Percentiles rank a stretch among this genome's conserved stretches.
phyloP scores from a whole-genome alignment of 2,113 vertebrate species.

The Rallus limicola region DNA sequence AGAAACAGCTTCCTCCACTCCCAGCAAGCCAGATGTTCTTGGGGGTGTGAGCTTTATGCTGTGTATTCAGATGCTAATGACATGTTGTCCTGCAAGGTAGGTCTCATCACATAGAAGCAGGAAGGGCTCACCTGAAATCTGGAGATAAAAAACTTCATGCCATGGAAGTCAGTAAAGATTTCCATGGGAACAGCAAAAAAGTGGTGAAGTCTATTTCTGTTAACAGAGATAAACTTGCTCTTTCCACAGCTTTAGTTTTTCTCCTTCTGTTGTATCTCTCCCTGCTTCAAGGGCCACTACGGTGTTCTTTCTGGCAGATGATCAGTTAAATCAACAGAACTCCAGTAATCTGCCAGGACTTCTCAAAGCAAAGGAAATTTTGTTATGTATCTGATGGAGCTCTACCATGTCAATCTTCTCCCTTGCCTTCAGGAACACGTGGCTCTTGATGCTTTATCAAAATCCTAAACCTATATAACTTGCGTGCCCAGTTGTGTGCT shows the following conservation, averaged over 20 bases:
- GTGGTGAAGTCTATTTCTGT: background rate
- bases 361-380: background rate
- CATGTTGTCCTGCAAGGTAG: background rate
- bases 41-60: background rate
- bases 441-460: background rate
- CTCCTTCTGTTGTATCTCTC: background rate
- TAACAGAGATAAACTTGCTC: background rate
- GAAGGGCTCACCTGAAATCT: background rate
- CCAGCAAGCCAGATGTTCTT: background rate
- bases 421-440: background rate
- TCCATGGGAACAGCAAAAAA: background rate
- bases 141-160: background rate
- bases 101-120: background rate
- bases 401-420: background rate
- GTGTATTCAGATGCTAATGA: background rate
- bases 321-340: background rate
- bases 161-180: background rate
- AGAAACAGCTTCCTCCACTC: background rate
- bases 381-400: background rate
- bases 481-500: accelerated
- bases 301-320: background rate
- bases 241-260: background rate
- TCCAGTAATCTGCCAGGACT: background rate
- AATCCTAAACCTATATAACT: background rate
- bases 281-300: background rate